Percentiles rank a stretch among this genome's conserved stretches.
These are phyloP conservation scores for Theodoxus fluviatilis DNA, from an alignment of 2,888 invertebrate genomes.

Conservation along the genomic window DNA sequence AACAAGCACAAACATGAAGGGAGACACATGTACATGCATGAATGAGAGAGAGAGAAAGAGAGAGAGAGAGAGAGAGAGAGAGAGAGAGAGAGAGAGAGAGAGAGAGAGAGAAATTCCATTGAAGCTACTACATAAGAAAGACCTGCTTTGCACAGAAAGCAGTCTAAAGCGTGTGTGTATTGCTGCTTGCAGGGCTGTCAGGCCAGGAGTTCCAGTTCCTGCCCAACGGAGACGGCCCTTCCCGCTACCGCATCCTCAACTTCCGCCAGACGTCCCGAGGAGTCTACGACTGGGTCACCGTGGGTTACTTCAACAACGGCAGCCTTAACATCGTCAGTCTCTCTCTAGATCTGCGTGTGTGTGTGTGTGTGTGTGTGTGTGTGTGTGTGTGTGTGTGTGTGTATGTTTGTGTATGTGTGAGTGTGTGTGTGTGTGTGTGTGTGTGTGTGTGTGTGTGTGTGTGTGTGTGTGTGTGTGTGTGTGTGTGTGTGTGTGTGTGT, in stretches of 20 bases:
- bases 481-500: conserved; percentile 11
- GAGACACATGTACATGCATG: too few species aligned
- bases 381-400: background rate
- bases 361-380: background rate
- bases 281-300: conserved; percentile 57
- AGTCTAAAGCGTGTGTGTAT: too few species aligned
- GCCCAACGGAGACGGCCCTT: conserved; percentile 85
- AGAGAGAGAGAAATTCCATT: too few species aligned
- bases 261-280: conserved; percentile 74
- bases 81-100: too few species aligned
- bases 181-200: conserved; percentile 88
- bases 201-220: conserved; percentile 88
- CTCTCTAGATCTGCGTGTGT: background rate
- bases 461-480: conserved; percentile 25
- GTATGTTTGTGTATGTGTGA: background rate
- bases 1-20: too few species aligned
- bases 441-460: background rate
- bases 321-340: conserved; percentile 44
- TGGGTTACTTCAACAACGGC: conserved; percentile 57
- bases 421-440: conserved; percentile 10
- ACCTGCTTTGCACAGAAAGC: too few species aligned
- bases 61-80: too few species aligned
- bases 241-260: conserved; percentile 93
- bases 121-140: too few species aligned
- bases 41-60: too few species aligned